A percentile compares a stretch with the other conserved stretches of the same genome.
Evolutionary conservation across 2,797 vertebrate genomes (phyloP).

Genomic region (Microcaecilia unicolor): DNA sequence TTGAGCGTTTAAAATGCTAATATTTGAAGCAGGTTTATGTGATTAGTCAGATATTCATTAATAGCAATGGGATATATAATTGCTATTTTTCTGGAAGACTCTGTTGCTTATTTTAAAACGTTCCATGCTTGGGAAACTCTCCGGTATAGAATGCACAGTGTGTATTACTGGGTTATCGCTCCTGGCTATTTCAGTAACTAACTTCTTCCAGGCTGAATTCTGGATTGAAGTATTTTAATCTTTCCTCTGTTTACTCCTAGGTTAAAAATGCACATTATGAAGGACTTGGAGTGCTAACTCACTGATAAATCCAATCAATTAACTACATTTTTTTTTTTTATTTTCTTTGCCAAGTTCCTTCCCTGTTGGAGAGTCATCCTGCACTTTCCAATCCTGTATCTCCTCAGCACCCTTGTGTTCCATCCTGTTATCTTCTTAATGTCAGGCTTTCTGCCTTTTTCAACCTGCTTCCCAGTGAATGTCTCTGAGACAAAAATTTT

Average conservation of each 20-base stretch:
- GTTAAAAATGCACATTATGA: not conserved
- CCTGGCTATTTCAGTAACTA: not conserved
- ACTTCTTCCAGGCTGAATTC: too few relatives aligned
- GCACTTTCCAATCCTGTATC: too few relatives aligned
- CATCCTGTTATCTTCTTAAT: too few relatives aligned
- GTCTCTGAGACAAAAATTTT: too few relatives aligned
- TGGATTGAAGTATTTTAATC: too few relatives aligned
- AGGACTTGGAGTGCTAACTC: not conserved
- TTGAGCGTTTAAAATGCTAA: slow-evolving; percentile 8
- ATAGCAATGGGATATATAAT: slow-evolving; percentile 12
- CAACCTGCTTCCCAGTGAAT: too few relatives aligned
- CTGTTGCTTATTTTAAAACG: not conserved
- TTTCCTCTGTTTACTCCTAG: not conserved
- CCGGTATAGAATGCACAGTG: not conserved
- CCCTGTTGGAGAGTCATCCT: too few relatives aligned
- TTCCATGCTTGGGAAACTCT: not conserved
- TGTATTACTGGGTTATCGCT: not conserved
- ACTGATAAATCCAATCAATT: too few relatives aligned
- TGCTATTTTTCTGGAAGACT: slow-evolving; percentile 5
- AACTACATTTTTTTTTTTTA: too few relatives aligned
- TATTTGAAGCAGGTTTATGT: not conserved
- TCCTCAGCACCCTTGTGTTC: too few relatives aligned
- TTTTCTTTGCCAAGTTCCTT: too few relatives aligned
- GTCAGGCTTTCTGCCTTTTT: too few relatives aligned
- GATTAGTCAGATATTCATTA: not conserved